Conservation (phyloP, 2,888 invertebrate species). For the Latrodectus elegans region DNA sequence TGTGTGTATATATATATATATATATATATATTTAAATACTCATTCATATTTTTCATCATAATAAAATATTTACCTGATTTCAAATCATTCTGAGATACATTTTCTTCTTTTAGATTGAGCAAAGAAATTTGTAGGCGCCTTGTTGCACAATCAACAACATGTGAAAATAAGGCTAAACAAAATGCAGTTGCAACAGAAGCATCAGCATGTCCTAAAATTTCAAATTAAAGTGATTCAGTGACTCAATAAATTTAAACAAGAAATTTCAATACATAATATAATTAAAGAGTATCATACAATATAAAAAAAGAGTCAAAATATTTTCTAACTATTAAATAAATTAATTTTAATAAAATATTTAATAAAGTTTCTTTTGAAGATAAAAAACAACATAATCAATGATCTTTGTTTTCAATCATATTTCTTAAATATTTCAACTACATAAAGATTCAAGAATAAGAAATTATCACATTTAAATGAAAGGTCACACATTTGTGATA, state of each 20-base stretch:
- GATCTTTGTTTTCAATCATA: no score
- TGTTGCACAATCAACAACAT: slow-evolving; percentile 75
- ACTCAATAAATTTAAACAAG: neutral
- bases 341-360: no score
- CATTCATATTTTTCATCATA: neutral
- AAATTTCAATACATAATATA: neutral
- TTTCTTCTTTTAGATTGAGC: slow-evolving; percentile 19
- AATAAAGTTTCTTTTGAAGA: no score
- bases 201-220: slow-evolving; percentile 41
- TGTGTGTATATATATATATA: no score
- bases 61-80: slow-evolving; percentile 9
- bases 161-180: slow-evolving; percentile 86
- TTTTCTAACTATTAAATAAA: neutral
- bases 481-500: no score
- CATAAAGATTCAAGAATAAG: no score
- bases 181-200: slow-evolving; percentile 87
- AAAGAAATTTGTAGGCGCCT: slow-evolving; percentile 28
- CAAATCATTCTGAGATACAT: slow-evolving; percentile 7
- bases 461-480: no score
- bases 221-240: no score
- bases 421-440: no score
- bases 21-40: no score
- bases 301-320: neutral
- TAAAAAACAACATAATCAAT: no score
- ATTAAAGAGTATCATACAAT: neutral